A percentile compares a stretch with the other conserved stretches of the same genome.
Conservation (phyloP, 2,113 vertebrate genomes). For the Neoarius graeffei region DNA sequence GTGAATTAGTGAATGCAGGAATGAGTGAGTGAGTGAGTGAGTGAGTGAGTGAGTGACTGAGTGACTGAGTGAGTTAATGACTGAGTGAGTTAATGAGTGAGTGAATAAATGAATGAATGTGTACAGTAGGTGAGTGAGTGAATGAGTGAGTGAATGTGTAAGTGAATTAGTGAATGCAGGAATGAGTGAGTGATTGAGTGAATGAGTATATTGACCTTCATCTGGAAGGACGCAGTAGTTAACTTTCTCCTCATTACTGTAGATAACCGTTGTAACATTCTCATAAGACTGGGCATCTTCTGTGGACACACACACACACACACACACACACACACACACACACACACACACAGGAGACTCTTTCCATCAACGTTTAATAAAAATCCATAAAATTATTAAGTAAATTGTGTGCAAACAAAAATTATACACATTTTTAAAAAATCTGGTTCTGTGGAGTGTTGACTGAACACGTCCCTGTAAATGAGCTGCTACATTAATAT, state of each 20-base stretch:
- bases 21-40: too few relatives aligned
- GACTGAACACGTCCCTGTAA: neutral
- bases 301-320: slow-evolving; percentile 14
- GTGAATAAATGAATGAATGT: too few relatives aligned
- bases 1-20: too few relatives aligned
- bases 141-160: too few relatives aligned
- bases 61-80: too few relatives aligned
- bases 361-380: neutral
- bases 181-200: neutral
- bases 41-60: too few relatives aligned
- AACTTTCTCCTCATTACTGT: slow-evolving; percentile 44
- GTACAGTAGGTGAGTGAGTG: too few relatives aligned
- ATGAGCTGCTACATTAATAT: neutral
- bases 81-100: too few relatives aligned
- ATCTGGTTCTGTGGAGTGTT: neutral
- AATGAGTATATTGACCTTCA: slow-evolving; percentile 17
- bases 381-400: neutral
- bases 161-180: too few relatives aligned
- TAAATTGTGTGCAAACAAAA: neutral
- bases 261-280: slow-evolving; percentile 49
- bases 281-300: slow-evolving; percentile 54
- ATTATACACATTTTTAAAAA: neutral
- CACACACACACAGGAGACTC: neutral
- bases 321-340: slow-evolving; percentile 26
- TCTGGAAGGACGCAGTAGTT: slow-evolving; percentile 19